Evolutionary conservation across 2,113 vertebrate genomes (phyloP).

Genomic region (Cyphomyrus plagiostoma): DNA sequence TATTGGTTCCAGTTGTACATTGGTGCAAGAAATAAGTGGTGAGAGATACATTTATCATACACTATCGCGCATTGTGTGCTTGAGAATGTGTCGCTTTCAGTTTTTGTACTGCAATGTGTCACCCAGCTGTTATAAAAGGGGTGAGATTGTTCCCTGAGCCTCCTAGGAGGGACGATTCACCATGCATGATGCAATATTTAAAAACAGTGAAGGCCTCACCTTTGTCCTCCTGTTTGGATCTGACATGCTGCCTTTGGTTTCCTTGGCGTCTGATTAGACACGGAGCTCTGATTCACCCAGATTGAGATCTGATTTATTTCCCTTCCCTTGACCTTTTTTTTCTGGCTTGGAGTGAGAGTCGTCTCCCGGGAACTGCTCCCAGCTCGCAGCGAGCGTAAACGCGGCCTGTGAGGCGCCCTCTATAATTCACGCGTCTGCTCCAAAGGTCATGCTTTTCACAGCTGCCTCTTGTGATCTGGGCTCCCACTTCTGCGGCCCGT

Average conservation of each 20-base stretch:
- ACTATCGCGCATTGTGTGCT: not conserved
- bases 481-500: not conserved
- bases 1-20: not conserved
- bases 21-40: not conserved
- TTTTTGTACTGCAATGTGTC: not conserved
- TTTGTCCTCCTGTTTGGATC: not conserved
- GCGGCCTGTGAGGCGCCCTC: not conserved
- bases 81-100: not conserved
- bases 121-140: not conserved
- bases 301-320: not conserved
- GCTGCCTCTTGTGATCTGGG: not conserved
- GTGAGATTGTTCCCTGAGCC: not conserved
- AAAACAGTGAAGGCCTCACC: not conserved
- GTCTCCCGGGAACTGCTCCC: not conserved
- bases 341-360: not conserved
- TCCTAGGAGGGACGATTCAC: not conserved
- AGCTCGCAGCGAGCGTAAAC: not conserved
- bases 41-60: not conserved
- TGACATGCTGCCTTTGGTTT: not conserved
- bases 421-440: conserved; percentile 12
- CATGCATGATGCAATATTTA: not conserved
- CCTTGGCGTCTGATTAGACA: not conserved
- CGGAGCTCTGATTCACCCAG: not conserved
- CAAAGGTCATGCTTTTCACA: conserved; percentile 23
- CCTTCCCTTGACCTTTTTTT: not conserved